A percentile compares a stretch with the other conserved stretches of the same genome.
phyloP scores from a whole-genome alignment of 2,113 vertebrate species.

The Myiagra hebetior region DNA sequence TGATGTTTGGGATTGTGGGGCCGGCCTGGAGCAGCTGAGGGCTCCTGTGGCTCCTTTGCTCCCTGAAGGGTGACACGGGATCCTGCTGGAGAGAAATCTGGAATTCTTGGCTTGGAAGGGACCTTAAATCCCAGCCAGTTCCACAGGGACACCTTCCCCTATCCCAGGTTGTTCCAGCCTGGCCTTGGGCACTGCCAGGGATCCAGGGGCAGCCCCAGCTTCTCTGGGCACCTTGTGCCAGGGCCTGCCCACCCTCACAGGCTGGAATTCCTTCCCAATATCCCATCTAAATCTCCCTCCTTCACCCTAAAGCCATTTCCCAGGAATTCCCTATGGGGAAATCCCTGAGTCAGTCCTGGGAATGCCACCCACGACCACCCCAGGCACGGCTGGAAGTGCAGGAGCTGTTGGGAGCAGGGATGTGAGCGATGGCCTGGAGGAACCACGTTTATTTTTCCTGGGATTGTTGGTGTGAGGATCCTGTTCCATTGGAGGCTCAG shows the following conservation, averaged over 20 bases:
- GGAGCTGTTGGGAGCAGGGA: not conserved
- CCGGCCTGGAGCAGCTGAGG: not conserved
- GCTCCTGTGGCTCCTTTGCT: not conserved
- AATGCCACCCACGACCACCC: not conserved
- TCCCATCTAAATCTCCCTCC: not conserved
- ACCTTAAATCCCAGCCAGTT: not conserved
- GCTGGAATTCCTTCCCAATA: not conserved
- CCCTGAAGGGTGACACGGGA: fast-evolving
- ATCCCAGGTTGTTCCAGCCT: not conserved
- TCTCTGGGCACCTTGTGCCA: not conserved
- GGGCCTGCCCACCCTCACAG: not conserved
- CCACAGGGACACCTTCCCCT: not conserved
- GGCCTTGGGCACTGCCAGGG: not conserved
- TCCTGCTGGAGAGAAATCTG: not conserved
- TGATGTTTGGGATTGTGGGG: not conserved
- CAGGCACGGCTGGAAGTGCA: not conserved
- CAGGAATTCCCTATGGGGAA: not conserved
- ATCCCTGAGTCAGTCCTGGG: not conserved
- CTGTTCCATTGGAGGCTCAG: not conserved
- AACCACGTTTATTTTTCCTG: not conserved
- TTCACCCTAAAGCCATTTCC: not conserved
- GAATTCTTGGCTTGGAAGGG: not conserved
- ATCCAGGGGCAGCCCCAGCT: not conserved
- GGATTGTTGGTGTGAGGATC: not conserved
- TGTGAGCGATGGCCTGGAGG: not conserved